Conservation (phyloP, 1,140 invertebrate genomes). For the Alviniconcha marisindica region DNA sequence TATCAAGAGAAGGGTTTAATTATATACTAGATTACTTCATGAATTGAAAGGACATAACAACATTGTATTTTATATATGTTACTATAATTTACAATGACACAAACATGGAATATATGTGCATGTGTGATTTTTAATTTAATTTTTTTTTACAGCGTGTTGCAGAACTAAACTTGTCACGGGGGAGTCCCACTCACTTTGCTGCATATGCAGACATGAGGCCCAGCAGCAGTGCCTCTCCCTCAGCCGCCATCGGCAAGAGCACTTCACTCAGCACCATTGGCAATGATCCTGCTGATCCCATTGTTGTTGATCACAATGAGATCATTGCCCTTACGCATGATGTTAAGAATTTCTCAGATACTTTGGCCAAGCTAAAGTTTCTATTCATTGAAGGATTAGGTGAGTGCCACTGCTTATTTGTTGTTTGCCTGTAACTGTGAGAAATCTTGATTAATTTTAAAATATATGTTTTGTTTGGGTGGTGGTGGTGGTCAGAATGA, state of each 20-base stretch:
- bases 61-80: too few species aligned
- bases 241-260: slow-evolving; percentile 56
- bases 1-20: too few species aligned
- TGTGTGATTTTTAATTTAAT: too few species aligned
- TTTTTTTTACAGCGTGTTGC: background rate
- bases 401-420: slow-evolving; percentile 44
- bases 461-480: too few species aligned
- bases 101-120: too few species aligned
- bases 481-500: too few species aligned
- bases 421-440: background rate
- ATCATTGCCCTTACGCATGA: slow-evolving; percentile 79
- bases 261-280: slow-evolving; percentile 62
- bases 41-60: too few species aligned
- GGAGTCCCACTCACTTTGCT: background rate
- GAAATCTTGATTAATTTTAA: too few species aligned
- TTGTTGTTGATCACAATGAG: slow-evolving; percentile 77
- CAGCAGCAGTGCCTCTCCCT: slow-evolving; percentile 8
- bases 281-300: slow-evolving; percentile 45
- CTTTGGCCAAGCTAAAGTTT: slow-evolving; percentile 76
- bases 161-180: background rate
- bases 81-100: too few species aligned
- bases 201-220: slow-evolving; percentile 28
- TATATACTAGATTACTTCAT: too few species aligned
- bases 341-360: slow-evolving; percentile 79
- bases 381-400: slow-evolving; percentile 76